These are phyloP conservation scores for Sabatieria punctata DNA, from an alignment of 2,888 invertebrate genomes.

Conservation along the genomic window DNA sequence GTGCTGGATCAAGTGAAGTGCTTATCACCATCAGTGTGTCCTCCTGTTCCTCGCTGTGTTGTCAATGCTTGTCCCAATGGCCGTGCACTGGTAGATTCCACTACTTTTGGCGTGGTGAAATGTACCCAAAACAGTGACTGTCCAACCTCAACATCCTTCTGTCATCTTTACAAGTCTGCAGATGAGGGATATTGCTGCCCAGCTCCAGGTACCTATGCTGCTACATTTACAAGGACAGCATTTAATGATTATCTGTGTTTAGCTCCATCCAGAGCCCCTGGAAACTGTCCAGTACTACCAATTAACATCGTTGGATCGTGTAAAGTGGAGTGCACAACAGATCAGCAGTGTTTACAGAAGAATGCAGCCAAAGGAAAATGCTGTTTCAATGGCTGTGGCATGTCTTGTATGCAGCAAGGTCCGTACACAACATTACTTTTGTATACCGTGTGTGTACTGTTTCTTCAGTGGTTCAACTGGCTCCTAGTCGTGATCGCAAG, in stretches of 20 bases:
- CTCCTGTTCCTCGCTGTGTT: not conserved
- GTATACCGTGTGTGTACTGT: too few relatives aligned
- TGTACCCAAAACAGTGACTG: not conserved
- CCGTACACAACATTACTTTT: too few relatives aligned
- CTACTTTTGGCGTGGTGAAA: not conserved
- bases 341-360: constrained; percentile 16
- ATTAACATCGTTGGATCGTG: not conserved
- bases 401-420: constrained; percentile 18
- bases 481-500: too few relatives aligned
- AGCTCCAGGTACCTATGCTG: not conserved
- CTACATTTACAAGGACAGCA: not conserved
- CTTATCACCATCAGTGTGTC: too few relatives aligned
- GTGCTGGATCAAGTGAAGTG: not conserved
- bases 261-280: not conserved
- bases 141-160: not conserved
- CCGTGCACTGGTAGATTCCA: not conserved
- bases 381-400: constrained; percentile 24
- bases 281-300: not conserved
- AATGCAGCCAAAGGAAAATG: constrained; percentile 15
- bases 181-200: not conserved
- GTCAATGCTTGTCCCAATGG: not conserved
- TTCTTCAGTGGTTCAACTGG: too few relatives aligned
- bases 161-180: not conserved
- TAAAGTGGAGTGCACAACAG: not conserved
- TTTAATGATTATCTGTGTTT: not conserved